phyloP scores from a whole-genome alignment of 2,888 invertebrate species.

The Perizoma affinitatum region DNA sequence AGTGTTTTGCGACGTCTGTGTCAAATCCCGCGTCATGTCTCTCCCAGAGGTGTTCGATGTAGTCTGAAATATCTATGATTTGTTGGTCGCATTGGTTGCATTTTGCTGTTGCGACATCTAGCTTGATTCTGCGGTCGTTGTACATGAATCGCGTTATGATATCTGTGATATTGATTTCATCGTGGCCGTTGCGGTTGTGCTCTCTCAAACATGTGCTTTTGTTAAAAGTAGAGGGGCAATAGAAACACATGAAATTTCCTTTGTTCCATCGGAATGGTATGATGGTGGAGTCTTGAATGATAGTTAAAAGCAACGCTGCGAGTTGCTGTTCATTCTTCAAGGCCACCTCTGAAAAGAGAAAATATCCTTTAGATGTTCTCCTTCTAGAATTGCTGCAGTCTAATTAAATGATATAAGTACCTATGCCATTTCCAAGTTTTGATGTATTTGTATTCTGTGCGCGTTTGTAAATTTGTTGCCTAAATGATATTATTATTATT shows the following conservation, averaged over 20 bases:
- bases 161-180: conserved; percentile 30
- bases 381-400: conserved; percentile 1
- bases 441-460: too few species aligned
- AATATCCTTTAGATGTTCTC: conserved; percentile 25
- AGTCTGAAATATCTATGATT: conserved; percentile 19
- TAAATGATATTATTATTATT: too few species aligned
- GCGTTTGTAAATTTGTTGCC: too few species aligned
- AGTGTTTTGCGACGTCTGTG: conserved; percentile 5
- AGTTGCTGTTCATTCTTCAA: conserved; percentile 36
- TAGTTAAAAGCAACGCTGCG: conserved; percentile 40
- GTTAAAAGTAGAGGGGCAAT: conserved; percentile 45
- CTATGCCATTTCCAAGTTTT: too few species aligned
- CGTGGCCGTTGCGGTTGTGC: conserved; percentile 49
- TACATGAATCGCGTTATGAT: conserved; percentile 10
- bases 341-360: conserved; percentile 31
- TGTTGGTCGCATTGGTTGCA: conserved; percentile 18
- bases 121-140: conserved; percentile 17
- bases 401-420: neutral
- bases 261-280: conserved; percentile 52
- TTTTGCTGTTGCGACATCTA: conserved; percentile 13
- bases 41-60: conserved; percentile 17
- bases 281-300: conserved; percentile 50
- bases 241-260: conserved; percentile 53
- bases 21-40: conserved; percentile 10
- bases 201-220: conserved; percentile 43